These are phyloP conservation scores for Lucinisca nassula DNA, from an alignment of 2,888 invertebrate species.

Conservation along the genomic window DNA sequence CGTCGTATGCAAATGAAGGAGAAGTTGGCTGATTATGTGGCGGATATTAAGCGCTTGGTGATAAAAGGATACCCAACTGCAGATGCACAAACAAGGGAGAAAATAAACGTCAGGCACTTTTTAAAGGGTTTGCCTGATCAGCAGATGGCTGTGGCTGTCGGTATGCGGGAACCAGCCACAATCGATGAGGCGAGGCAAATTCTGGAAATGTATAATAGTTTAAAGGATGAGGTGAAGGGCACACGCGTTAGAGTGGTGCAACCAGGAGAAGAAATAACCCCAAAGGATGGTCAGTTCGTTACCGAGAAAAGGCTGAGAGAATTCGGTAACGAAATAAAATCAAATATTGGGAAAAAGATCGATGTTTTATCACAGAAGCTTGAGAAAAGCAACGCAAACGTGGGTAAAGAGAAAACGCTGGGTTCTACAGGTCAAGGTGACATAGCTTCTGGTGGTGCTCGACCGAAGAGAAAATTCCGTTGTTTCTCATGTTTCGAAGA, in stretches of 20 bases:
- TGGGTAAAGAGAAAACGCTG: not conserved
- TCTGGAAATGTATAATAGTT: too few relatives aligned
- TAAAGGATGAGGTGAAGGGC: slow-evolving; percentile 41
- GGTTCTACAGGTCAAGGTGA: not conserved
- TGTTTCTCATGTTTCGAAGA: not conserved
- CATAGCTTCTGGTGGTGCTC: not conserved
- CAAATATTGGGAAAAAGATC: not conserved
- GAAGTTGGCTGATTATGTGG: slow-evolving; percentile 43
- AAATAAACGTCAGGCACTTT: slow-evolving; percentile 49
- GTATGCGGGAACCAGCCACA: slow-evolving; percentile 53
- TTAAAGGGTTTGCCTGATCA: slow-evolving; percentile 45
- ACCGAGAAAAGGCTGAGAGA: not conserved
- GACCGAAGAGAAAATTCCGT: not conserved
- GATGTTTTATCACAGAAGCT: not conserved
- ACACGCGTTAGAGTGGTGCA: not conserved
- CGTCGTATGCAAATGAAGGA: slow-evolving; percentile 32
- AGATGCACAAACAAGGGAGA: too few relatives aligned
- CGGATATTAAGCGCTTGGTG: slow-evolving; percentile 39
- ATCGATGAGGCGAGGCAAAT: too few relatives aligned
- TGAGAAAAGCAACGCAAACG: not conserved
- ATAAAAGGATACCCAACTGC: slow-evolving; percentile 46
- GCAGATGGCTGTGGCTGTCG: slow-evolving; percentile 36
- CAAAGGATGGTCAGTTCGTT: not conserved
- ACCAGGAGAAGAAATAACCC: not conserved
- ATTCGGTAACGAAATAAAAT: not conserved